Base-by-base conservation (phyloP, 2,113 vertebrate genomes). In the Mustelus asterias region DNA sequence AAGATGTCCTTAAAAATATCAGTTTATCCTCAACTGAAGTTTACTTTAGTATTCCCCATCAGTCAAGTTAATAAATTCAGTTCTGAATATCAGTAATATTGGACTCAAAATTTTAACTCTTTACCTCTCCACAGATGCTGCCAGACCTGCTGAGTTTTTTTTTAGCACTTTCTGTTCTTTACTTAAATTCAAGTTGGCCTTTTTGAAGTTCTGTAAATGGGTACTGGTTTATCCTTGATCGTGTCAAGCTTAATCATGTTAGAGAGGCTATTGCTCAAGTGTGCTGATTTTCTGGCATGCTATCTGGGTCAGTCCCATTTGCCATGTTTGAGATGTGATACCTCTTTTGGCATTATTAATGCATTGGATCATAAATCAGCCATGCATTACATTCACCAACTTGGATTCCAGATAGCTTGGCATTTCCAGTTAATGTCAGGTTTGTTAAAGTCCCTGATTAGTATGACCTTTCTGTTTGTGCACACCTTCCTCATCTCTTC, bases 391-490 rank as follows among this genome's bases (percentile, higher is more conserved):
- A 20, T 67, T 93, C 89, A 93, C 89, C 89, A 67, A 63, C 60
- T 93, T 63, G n/a, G 33, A 65, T 65, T 93, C n/a, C 22, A 20
- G 60, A 93, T 93, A 65, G 60, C 60, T 67, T 67, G 89, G 89
- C 89, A 65, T 93, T 93, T 93, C 37, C 89, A 65, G 60, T 22
- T 65, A 65, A 93, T 93, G 60, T 93, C 60, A 93, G 14, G 18
- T 65, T 93, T 37, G 60, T 93, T 93, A 93, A 93, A 67, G n/a
- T 93, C 60, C 89, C 18, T 93, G 89, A 93, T 93, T 93, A 93
- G n/a, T 93, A n/a, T 93, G 89, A 67, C n/a, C 60, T 65, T 65
- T 93, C 0, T 93, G 60, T 93, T 93, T 93, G n/a, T 33, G n/a
- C 33, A 65, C n/a, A 37, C 9, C 60, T 93, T 93, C 60, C 60